Percentiles rank a stretch among this genome's conserved stretches.
Evolutionary conservation across 2,888 invertebrate genomes (phyloP).

Genomic region (Epistrophella euchroma): DNA sequence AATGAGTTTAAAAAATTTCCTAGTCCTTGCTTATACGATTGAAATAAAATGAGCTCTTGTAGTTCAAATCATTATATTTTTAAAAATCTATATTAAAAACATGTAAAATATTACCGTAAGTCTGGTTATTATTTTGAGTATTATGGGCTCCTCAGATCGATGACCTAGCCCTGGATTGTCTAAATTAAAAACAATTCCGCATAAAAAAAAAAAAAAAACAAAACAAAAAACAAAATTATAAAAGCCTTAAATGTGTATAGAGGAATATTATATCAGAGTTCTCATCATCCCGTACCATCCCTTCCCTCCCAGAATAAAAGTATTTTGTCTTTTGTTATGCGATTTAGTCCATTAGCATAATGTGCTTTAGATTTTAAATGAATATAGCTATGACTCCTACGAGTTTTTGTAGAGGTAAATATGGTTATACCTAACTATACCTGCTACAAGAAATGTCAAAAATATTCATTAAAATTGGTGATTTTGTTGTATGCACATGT

Average conservation of each 20-base stretch:
- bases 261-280: neutral
- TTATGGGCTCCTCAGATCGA: neutral
- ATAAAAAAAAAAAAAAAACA: neutral
- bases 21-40: too few species aligned
- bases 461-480: conserved; percentile 46
- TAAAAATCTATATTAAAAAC: too few species aligned
- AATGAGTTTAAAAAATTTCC: too few species aligned
- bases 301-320: neutral
- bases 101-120: too few species aligned
- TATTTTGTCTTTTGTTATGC: neutral
- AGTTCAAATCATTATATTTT: too few species aligned
- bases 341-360: conserved; percentile 29
- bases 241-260: neutral
- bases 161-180: neutral
- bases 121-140: too few species aligned
- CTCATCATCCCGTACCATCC: neutral
- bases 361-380: conserved; percentile 35
- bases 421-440: neutral
- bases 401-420: neutral
- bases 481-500: conserved; percentile 50
- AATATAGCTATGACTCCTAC: neutral
- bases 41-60: too few species aligned
- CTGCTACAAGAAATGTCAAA: conserved; percentile 1
- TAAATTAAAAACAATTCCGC: neutral
- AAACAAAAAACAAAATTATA: neutral